A percentile compares a stretch with the other conserved stretches of the same genome.
Conservation (phyloP, 2,113 vertebrate genomes). For the Tychaedon coryphoeus region DNA sequence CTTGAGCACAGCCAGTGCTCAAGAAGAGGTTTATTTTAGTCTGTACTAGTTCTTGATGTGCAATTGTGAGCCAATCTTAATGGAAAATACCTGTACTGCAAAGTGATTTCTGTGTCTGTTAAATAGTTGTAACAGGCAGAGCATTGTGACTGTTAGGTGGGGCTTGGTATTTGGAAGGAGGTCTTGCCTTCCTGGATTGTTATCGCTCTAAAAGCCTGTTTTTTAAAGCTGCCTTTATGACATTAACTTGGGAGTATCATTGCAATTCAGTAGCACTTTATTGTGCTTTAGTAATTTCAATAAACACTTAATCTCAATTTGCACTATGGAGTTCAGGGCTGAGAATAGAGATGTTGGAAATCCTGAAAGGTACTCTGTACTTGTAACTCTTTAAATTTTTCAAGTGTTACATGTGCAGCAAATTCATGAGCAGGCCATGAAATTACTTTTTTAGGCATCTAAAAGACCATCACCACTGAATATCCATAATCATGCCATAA, state of each 20-base stretch:
- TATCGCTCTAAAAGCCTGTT: rapidly evolving
- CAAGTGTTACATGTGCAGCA: background rate
- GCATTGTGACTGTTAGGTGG: background rate
- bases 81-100: constrained; percentile 8
- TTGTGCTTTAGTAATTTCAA: background rate
- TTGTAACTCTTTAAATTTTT: background rate
- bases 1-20: background rate
- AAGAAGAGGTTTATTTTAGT: background rate
- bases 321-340: background rate
- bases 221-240: background rate
- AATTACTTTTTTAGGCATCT: background rate
- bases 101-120: background rate
- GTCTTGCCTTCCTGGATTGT: background rate
- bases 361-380: background rate
- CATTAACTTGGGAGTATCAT: background rate
- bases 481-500: background rate
- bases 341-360: background rate
- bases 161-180: background rate
- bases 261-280: background rate
- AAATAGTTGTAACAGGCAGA: background rate
- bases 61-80: background rate
- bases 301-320: background rate
- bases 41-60: background rate
- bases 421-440: background rate
- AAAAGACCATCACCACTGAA: background rate